Evolutionary conservation across 1,140 invertebrate genomes (phyloP), one percentile per base, ranked within the genome.

Genomic region (Drosophila ercepeae): DNA sequence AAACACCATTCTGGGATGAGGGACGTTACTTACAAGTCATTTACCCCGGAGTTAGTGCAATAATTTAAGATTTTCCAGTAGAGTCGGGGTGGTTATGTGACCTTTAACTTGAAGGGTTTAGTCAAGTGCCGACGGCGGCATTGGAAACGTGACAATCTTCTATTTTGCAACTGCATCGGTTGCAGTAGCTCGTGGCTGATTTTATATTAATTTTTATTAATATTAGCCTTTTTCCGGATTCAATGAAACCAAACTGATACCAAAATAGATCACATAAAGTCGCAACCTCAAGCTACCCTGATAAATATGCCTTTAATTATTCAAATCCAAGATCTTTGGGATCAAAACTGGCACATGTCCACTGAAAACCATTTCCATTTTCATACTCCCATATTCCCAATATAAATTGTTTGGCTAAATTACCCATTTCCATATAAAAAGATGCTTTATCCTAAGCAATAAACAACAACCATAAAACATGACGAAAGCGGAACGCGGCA

Each of bases 11-110:
- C 16, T 11, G 21, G 44, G 9, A 9, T 64, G 52, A 8, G 9
- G n/a, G 51, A 58, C 50, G 71, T 51, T 39, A 83, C 60, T 83
- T 76, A 83, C 73, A 83, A 83, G 78, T 83, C 78, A 78, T 83
- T 83, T 83, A 83, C 78, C 63, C 64, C 59, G 50, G 36, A 32
- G 9, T 32, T 36, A 39, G 49, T 53, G 16, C 51, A 65, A 68
- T 82, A 60, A 82, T 83, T 67, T 67, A 67, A 67, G 64, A 44
- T 14, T 41, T 25, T 21, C 45, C 25, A 9, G 44, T 27, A 19
- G 60, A 53, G 11, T 9, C 23, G 48, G 9, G 41, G 61, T 23
- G 18, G 19, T 29, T 53, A 50, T 67, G 60, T 68, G 63, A 67
- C 65, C 65, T 69, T 69, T 68, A 23, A 9, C 13, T n/a, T 51